Base-by-base conservation (phyloP, 2,888 invertebrate species). In the Meloe dianella region DNA sequence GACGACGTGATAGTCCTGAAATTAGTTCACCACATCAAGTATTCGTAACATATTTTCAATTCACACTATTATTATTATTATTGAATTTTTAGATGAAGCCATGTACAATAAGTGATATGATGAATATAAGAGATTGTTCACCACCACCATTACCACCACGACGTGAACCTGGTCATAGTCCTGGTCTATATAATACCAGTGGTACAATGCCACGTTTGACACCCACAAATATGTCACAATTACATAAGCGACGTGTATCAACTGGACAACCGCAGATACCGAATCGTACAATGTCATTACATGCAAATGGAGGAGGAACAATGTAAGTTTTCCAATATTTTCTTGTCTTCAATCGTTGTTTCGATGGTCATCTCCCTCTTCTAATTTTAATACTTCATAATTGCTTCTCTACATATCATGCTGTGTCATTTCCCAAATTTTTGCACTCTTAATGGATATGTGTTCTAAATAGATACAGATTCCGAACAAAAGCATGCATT, bases 21-120 rank as follows among this genome's bases (percentile, higher is more conserved):
- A 82, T 83, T 57, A 82, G 81, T 71, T 88, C 88, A 8, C 88
- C 87, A n/a, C 87, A 86, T 76, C 87, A 87, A 83, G 87, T n/a
- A n/a, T 87, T 29, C 10, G 30, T 27, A 61, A 56, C 27, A 4
- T 27, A 27, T 27, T 27, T 27, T 3, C 27, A n/a, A n/a, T n/a
- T n/a, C 27, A n/a, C 4, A 17, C 14, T 41, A n/a, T 17, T 27
- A 30, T 32, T 30, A 57, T 22, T 8, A 24, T 10, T 47, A n/a
- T 7, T 22, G n/a, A n/a, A 22, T 54, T 51, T 14, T 41, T 9
- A 87, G 86, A 85, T 84, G 70, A 86, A 87, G 74, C 90, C 89
- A 82, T 89, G 90, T 91, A 61, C n/a, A n/a, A n/a, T 91, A 91
- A n/a, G 84, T 86, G 62, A 85, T 91, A 77, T 92, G n/a, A n/a